Percentiles rank a stretch among this genome's conserved stretches.
phyloP scores from a whole-genome alignment of 2,797 vertebrate species.

The Anabacerthia variegaticeps region DNA sequence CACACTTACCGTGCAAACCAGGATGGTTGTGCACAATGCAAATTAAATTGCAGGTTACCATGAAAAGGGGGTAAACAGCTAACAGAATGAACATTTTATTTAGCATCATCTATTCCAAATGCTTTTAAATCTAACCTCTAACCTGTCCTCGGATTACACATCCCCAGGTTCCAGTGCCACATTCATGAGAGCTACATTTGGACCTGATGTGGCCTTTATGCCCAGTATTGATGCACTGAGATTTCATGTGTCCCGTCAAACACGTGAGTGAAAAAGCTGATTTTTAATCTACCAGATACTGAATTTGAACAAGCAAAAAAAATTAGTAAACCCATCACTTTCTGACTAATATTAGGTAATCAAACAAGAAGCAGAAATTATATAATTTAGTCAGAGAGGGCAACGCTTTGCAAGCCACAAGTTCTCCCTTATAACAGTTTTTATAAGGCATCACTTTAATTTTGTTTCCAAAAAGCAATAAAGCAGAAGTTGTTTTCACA shows the following conservation, averaged over 20 bases:
- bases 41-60: conserved; percentile 42
- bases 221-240: not conserved
- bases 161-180: not conserved
- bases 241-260: not conserved
- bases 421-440: conserved; percentile 50
- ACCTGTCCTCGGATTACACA: not conserved
- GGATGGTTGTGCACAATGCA: not conserved
- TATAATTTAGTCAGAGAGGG: conserved; percentile 23
- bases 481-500: conserved; percentile 69
- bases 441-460: conserved; percentile 52
- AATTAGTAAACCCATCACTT: conserved; percentile 10
- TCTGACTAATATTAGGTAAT: conserved; percentile 16
- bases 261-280: not conserved
- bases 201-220: not conserved
- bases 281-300: not conserved
- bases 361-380: conserved; percentile 26
- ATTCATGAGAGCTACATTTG: not conserved
- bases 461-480: conserved; percentile 68
- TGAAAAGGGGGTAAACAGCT: not conserved
- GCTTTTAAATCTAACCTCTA: conserved; percentile 11
- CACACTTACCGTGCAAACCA: not conserved
- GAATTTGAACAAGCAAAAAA: not conserved
- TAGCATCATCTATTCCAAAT: not conserved
- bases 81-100: conserved; percentile 19
- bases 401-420: conserved; percentile 8